These are phyloP conservation scores for Uria aalge DNA, from an alignment of 2,113 vertebrate genomes.

Conservation along the genomic window DNA sequence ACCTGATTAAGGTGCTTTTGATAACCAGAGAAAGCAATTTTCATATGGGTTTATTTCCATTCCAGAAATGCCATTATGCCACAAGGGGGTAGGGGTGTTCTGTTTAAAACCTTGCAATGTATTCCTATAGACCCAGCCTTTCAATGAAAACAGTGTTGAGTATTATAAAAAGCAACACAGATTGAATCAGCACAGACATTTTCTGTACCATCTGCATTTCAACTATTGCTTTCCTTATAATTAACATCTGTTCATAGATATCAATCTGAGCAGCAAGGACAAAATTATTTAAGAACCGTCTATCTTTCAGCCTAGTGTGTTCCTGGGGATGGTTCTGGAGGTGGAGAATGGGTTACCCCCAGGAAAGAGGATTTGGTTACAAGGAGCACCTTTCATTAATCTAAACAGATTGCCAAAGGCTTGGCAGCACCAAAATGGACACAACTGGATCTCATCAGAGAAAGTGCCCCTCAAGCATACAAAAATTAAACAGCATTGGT, in stretches of 20 bases:
- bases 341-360: conserved; percentile 40
- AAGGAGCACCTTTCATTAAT: conserved; percentile 76
- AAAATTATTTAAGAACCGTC: conserved; percentile 42
- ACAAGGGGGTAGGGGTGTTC: conserved; percentile 79
- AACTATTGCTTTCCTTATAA: conserved; percentile 60
- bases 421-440: conserved; percentile 53
- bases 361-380: conserved; percentile 73
- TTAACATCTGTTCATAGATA: conserved; percentile 70
- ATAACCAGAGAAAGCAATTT: neutral
- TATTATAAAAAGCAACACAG: conserved; percentile 17
- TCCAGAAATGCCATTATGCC: conserved; percentile 65
- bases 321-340: conserved; percentile 50
- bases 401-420: conserved; percentile 67
- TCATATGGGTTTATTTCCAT: conserved; percentile 17
- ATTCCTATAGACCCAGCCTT: conserved; percentile 1
- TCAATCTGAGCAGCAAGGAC: conserved; percentile 42
- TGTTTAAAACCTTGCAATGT: conserved; percentile 37
- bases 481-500: conserved; percentile 26
- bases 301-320: conserved; percentile 36
- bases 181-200: conserved; percentile 48
- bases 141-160: neutral
- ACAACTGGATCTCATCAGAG: conserved; percentile 76
- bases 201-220: conserved; percentile 56
- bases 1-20: conserved; percentile 9
- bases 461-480: conserved; percentile 23